These are phyloP conservation scores for Centropristis striata DNA, from an alignment of 2,113 vertebrate species.

Conservation along the genomic window DNA sequence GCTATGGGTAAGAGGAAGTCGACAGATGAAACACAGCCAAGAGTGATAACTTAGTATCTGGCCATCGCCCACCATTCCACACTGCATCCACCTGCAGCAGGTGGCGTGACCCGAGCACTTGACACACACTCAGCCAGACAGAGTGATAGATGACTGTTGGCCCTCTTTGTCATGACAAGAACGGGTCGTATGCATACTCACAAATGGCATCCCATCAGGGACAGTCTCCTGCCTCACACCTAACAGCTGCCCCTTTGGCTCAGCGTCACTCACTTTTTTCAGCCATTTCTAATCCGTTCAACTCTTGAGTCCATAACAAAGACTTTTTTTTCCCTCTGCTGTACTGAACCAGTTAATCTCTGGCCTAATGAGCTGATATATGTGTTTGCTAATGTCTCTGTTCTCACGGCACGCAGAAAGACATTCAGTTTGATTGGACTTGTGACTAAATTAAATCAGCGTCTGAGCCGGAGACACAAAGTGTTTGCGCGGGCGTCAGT, in stretches of 20 bases:
- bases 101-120: conserved; percentile 30
- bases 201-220: conserved; percentile 39
- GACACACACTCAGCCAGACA: conserved; percentile 57
- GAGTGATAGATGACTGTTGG: conserved; percentile 62
- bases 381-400: neutral
- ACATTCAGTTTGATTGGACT: neutral
- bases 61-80: neutral
- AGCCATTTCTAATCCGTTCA: conserved; percentile 9
- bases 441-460: neutral
- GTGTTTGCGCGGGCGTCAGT: neutral
- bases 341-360: neutral
- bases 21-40: conserved; percentile 18
- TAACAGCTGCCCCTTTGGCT: conserved; percentile 56
- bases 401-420: neutral
- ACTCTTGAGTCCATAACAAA: conserved; percentile 3
- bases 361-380: neutral
- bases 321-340: neutral
- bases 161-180: conserved; percentile 45
- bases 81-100: conserved; percentile 42
- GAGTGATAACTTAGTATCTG: conserved; percentile 1
- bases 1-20: neutral
- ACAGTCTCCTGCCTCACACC: conserved; percentile 23
- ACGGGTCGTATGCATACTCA: conserved; percentile 15
- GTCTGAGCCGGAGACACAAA: conserved; percentile 9
- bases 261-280: neutral